phyloP scores from a whole-genome alignment of 2,888 invertebrate genomes.

The Lymantria dispar region DNA sequence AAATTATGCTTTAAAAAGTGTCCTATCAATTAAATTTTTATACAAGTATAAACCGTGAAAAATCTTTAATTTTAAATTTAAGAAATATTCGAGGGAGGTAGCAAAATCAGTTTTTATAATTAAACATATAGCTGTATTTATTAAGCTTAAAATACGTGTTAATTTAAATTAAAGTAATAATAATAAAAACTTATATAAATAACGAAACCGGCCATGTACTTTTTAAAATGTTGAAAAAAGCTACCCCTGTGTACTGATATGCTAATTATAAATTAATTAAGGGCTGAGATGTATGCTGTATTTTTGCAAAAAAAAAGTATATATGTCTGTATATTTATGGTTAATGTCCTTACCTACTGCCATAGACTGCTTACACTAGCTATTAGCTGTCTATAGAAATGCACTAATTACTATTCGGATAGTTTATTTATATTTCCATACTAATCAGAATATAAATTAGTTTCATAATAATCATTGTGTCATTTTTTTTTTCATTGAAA shows the following conservation, averaged over 20 bases:
- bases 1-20: too few relatives aligned
- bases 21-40: too few relatives aligned
- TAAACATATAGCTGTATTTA: constrained; percentile 68
- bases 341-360: constrained; percentile 35
- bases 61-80: constrained; percentile 9
- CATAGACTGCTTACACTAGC: constrained; percentile 27
- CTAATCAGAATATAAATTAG: too few relatives aligned
- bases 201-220: constrained; percentile 75
- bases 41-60: not conserved
- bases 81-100: constrained; percentile 10
- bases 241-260: constrained; percentile 60
- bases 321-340: constrained; percentile 24
- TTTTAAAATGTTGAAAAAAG: constrained; percentile 42
- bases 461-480: too few relatives aligned
- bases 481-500: too few relatives aligned
- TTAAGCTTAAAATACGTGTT: constrained; percentile 44
- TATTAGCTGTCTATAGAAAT: constrained; percentile 29
- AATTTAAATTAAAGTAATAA: constrained; percentile 40
- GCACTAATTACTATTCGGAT: constrained; percentile 10
- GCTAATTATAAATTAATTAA: constrained; percentile 46
- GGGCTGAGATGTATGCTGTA: constrained; percentile 59
- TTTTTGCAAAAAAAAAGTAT: constrained; percentile 64
- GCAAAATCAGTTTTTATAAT: constrained; percentile 46
- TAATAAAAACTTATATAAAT: constrained; percentile 48
- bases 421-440: too few relatives aligned